phyloP scores from a whole-genome alignment of 2,113 vertebrate genomes.

The Clarias gariepinus region DNA sequence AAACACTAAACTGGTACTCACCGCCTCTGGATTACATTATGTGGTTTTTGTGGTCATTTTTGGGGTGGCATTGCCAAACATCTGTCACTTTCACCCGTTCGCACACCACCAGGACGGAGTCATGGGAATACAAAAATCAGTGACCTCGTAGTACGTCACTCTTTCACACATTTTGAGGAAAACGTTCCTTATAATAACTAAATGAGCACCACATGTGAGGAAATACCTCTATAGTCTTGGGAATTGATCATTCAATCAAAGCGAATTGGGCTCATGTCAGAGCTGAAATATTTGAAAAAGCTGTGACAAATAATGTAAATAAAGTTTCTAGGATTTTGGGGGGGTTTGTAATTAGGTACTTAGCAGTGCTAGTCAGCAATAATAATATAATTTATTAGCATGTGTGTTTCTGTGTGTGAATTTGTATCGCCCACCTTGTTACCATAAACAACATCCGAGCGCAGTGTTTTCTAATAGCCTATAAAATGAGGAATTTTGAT shows the following conservation, averaged over 20 bases:
- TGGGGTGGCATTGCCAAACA: conserved; percentile 66
- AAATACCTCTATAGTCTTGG: conserved; percentile 63
- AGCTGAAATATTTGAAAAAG: conserved; percentile 21
- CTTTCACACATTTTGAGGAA: conserved; percentile 62
- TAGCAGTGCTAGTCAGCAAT: conserved; percentile 1
- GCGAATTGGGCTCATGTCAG: conserved; percentile 10
- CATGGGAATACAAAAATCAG: conserved; percentile 49
- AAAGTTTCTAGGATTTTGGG: neutral
- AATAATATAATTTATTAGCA: neutral
- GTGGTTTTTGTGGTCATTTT: conserved; percentile 62
- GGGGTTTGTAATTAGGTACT: neutral
- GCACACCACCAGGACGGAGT: conserved; percentile 62
- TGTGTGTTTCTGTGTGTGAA: neutral
- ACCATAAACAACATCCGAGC: conserved; percentile 26
- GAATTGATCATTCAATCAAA: conserved; percentile 46
- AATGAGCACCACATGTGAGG: conserved; percentile 75
- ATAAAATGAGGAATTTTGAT: conserved; percentile 27
- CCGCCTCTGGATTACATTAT: conserved; percentile 70
- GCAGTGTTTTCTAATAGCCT: conserved; percentile 18
- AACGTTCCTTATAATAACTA: conserved; percentile 12
- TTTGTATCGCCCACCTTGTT: conserved; percentile 3
- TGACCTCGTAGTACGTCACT: conserved; percentile 58
- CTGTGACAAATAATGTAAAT: conserved; percentile 25
- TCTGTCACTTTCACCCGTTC: conserved; percentile 68
- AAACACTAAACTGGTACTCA: conserved; percentile 11